Evolutionary conservation across 2,888 invertebrate genomes (phyloP).

Genomic region (Dicyrtoma fusca): DNA sequence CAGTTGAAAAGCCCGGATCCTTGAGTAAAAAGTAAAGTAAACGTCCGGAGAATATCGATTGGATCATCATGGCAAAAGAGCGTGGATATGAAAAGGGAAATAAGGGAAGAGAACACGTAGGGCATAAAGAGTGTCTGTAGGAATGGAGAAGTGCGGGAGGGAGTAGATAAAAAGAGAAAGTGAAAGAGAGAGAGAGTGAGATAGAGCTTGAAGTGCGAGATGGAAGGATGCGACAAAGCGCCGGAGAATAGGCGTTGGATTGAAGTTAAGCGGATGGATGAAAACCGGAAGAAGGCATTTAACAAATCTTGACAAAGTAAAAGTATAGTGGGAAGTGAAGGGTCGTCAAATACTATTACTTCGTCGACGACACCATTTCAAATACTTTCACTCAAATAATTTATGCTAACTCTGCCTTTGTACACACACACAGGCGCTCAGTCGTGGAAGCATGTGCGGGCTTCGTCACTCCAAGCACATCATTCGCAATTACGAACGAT

Average conservation of each 20-base stretch:
- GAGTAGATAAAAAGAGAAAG: too few relatives aligned
- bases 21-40: slow-evolving; percentile 12
- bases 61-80: neutral
- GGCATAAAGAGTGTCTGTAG: slow-evolving; percentile 1
- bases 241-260: neutral
- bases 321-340: slow-evolving; percentile 2
- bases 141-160: too few relatives aligned
- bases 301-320: slow-evolving; percentile 10
- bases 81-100: too few relatives aligned
- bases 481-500: neutral
- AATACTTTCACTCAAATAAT: neutral
- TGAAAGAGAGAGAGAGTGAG: slow-evolving; percentile 9
- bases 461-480: too few relatives aligned
- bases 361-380: neutral
- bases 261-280: slow-evolving; percentile 4
- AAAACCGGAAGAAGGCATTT: slow-evolving; percentile 16
- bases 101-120: neutral
- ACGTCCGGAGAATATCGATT: slow-evolving; percentile 21
- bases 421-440: too few relatives aligned
- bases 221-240: too few relatives aligned
- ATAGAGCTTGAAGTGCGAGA: neutral
- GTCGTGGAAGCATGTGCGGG: neutral
- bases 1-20: too few relatives aligned
- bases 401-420: neutral
- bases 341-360: too few relatives aligned